These are phyloP conservation scores for Scytalopus superciliaris DNA, from an alignment of 2,113 vertebrate genomes.

Conservation along the genomic window DNA sequence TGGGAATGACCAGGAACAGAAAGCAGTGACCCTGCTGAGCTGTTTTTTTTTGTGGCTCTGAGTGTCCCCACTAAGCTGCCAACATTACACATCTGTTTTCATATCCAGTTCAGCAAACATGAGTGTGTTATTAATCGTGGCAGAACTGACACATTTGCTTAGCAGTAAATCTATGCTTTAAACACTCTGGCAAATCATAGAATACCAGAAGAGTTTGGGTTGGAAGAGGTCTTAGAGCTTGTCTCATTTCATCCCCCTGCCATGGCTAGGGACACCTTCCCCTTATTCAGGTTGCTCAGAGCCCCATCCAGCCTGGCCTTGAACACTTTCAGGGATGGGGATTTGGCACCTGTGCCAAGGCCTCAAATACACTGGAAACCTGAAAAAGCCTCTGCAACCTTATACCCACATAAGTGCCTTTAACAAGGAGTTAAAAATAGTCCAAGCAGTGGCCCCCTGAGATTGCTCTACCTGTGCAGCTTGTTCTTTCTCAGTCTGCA, in stretches of 20 bases:
- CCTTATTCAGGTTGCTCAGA: background rate
- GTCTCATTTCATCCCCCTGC: background rate
- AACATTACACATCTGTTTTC: background rate
- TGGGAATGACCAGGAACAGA: background rate
- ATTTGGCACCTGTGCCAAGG: background rate
- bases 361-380: background rate
- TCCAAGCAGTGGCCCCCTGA: background rate
- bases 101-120: background rate
- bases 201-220: background rate
- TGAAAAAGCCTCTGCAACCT: fast-evolving
- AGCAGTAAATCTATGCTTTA: background rate
- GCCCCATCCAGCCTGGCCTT: background rate
- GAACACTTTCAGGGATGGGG: background rate
- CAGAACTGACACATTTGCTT: background rate
- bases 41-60: background rate
- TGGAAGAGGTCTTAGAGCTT: background rate
- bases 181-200: background rate
- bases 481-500: background rate
- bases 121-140: background rate
- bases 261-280: background rate
- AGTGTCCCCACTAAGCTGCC: background rate
- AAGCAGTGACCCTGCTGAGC: background rate
- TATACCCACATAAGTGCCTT: background rate
- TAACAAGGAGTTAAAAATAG: background rate
- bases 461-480: background rate